phyloP scores from a whole-genome alignment of 1,140 invertebrate species.

The Dendroctonus valens region DNA sequence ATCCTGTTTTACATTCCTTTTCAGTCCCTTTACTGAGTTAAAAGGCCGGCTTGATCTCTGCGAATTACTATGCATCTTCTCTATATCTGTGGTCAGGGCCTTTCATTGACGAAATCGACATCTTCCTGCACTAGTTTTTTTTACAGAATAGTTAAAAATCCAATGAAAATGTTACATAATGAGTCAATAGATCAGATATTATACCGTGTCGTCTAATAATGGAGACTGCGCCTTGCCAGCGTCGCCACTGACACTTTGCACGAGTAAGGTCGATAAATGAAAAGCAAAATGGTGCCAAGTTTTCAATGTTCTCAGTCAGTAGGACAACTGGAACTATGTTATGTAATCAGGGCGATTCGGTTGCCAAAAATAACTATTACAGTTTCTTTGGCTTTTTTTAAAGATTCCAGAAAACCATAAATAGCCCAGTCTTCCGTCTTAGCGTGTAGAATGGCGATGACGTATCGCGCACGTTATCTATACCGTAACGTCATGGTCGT shows the following conservation, averaged over 20 bases:
- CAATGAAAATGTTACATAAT: background rate
- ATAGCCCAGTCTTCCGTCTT: no score
- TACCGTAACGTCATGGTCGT: conserved; percentile 4
- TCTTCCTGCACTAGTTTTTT: no score
- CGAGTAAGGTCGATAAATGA: conserved; percentile 28
- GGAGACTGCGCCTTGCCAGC: conserved; percentile 10
- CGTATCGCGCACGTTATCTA: conserved; percentile 3
- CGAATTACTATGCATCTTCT: no score
- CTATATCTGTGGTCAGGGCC: no score
- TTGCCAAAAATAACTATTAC: no score
- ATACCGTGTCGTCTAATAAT: no score
- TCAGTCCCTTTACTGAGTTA: background rate
- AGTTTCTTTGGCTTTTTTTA: no score
- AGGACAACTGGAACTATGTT: background rate
- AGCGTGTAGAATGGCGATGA: background rate
- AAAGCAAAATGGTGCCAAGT: conserved; percentile 25
- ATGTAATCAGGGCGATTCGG: background rate
- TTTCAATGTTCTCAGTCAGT: conserved; percentile 13
- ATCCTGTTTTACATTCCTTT: background rate
- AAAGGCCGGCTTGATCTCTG: background rate
- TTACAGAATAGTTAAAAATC: background rate
- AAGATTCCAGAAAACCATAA: no score
- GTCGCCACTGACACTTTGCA: conserved; percentile 29
- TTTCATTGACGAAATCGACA: no score
- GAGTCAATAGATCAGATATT: background rate